Percentiles rank a stretch among this genome's conserved stretches.
Conservation (phyloP, 1,140 invertebrate species). For the Cydia splendana region DNA sequence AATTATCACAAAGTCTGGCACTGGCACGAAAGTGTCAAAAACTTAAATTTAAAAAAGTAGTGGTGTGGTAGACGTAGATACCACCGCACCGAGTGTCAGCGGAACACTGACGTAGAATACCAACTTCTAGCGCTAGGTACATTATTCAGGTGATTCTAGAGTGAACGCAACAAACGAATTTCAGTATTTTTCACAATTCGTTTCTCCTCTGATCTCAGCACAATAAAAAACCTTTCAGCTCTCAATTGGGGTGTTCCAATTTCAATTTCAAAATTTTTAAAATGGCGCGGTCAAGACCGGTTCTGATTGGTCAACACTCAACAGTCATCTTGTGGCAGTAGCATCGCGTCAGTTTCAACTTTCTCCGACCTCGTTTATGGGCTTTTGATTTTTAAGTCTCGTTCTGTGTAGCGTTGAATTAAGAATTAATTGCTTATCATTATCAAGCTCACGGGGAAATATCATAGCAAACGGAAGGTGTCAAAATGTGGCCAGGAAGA, state of each 20-base stretch:
- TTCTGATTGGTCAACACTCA: slow-evolving; percentile 52
- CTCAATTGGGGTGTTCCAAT: slow-evolving; percentile 43
- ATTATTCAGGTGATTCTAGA: neutral
- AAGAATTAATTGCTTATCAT: neutral
- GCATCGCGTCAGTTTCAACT: slow-evolving; percentile 64
- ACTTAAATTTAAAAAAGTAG: neutral
- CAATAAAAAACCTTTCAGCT: slow-evolving; percentile 21
- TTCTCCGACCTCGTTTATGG: slow-evolving; percentile 68
- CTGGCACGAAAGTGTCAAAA: neutral
- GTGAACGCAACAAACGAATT: neutral
- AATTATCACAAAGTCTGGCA: slow-evolving; percentile 20
- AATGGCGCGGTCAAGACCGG: slow-evolving; percentile 52
- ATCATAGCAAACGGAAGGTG: neutral
- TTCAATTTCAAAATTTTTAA: slow-evolving; percentile 40
- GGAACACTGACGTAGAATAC: slow-evolving; percentile 50
- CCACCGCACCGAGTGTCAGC: slow-evolving; percentile 65
- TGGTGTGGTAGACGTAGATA: slow-evolving; percentile 8
- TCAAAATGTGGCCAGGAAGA: too few relatives aligned
- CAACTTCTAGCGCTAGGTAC: slow-evolving; percentile 12
- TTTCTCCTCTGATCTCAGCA: neutral
- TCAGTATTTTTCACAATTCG: slow-evolving; percentile 23
- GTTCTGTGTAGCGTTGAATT: neutral
- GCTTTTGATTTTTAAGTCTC: slow-evolving; percentile 20
- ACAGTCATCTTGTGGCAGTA: slow-evolving; percentile 36
- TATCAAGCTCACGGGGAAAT: neutral